Base-by-base conservation (phyloP, 2,888 invertebrate species). In the Erebia ligea region DNA sequence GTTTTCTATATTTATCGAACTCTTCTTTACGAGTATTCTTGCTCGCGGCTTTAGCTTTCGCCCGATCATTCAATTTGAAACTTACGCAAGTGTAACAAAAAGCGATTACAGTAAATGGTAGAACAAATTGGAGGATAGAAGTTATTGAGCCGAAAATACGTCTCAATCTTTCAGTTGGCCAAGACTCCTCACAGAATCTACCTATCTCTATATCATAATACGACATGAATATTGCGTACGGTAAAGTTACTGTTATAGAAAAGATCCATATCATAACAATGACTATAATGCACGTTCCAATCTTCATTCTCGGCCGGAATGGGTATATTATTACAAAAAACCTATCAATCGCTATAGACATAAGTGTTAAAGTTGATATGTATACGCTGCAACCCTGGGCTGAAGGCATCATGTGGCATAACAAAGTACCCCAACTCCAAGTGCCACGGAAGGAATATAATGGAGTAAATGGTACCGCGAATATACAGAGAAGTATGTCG, bases 311-410 rank as follows among this genome's bases (percentile, higher is more conserved):
- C 4, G 98, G 98, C 83, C 96, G 95, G 90, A 98, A 99, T 0
- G 99, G 99, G 86, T 98, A 98, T 76, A 99, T 97, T 79, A 99
- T 99, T 74, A 99, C 99, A 88, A 99, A 97, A 91, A 98, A 99
- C 69, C 99, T 95, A 92, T 99, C 99, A 73, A 99, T 96, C 66
- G 99, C 99, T 80, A 99, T 99, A 77, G 99, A 98, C 79, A 98
- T 99, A 75, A 99, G 95, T 6, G 99, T 99, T 80, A 99, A 94
- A 0, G 99, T 99, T 74, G 98, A 98, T 84, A 99, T 98, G 94
- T 99, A 99, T 78, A 99, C 98, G 86, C 98, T 98, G 81, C 98
- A 97, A 68, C 98, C 99, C 89, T 98, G 98, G 71, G 98, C 97
- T 89, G 97, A 98, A 68, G 99, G 97, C 74, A 99, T 97, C 80